A percentile compares a stretch with the other conserved stretches of the same genome.
Conservation (phyloP, 2,888 invertebrate species). For the Sarcophaga caerulescens region DNA sequence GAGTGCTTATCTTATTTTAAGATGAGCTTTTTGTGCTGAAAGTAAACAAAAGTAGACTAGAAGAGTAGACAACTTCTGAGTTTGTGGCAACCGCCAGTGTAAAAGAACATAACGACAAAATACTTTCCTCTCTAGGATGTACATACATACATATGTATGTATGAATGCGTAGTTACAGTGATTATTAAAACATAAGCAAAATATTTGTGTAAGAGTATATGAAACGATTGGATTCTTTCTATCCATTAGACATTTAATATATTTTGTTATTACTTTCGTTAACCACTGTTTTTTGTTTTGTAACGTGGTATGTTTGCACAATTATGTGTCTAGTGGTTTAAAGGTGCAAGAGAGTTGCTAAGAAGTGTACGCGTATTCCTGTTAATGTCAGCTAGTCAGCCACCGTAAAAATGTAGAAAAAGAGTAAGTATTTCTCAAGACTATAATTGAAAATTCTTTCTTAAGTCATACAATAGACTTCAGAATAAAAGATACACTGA, state of each 20-base stretch:
- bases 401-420: conserved; percentile 20
- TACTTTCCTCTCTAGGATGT: not conserved
- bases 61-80: not conserved
- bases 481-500: not conserved
- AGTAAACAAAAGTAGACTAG: conserved; percentile 16
- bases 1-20: conserved; percentile 44
- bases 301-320: no score
- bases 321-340: not conserved
- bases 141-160: not conserved
- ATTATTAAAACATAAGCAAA: not conserved
- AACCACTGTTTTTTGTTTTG: no score
- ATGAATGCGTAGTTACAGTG: not conserved
- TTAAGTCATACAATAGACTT: not conserved
- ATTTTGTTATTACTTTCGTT: no score
- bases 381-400: conserved; percentile 55
- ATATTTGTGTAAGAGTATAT: not conserved
- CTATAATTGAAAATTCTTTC: conserved; percentile 46
- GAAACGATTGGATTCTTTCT: no score
- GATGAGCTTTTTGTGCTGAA: conserved; percentile 26
- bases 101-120: not conserved
- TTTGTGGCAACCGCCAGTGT: not conserved
- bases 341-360: not conserved
- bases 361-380: conserved; percentile 9
- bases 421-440: conserved; percentile 41
- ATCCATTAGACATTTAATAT: no score